Conservation (phyloP, 2,888 invertebrate genomes). For the Aphidius colemani region DNA sequence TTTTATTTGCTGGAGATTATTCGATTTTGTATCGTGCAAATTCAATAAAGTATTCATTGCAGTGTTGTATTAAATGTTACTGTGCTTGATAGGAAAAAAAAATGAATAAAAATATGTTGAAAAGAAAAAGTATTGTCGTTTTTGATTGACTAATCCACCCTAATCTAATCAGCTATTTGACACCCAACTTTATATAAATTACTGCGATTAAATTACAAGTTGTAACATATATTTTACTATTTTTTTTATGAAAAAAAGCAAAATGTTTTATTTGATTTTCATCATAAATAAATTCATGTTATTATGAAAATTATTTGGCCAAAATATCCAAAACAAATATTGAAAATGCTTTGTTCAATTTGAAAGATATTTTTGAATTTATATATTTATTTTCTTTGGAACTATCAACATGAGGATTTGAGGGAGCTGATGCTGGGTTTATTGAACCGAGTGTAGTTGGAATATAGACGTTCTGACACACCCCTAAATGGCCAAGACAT, state of each 20-base stretch:
- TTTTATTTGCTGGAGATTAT: conserved; percentile 48
- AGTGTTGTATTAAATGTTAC: conserved; percentile 29
- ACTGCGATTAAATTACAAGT: background rate
- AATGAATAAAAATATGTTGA: conserved; percentile 11
- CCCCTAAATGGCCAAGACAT: background rate
- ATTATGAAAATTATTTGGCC: too few relatives aligned
- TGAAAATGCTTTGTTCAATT: too few relatives aligned
- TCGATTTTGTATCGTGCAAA: conserved; percentile 58
- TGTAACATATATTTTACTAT: too few relatives aligned
- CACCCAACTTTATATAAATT: background rate
- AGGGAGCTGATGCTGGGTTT: background rate
- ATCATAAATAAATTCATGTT: too few relatives aligned
- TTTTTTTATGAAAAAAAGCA: too few relatives aligned
- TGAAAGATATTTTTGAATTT: too few relatives aligned
- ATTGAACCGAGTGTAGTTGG: conserved; percentile 4
- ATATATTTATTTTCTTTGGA: background rate
- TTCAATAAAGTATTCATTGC: conserved; percentile 55
- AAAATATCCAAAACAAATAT: too few relatives aligned
- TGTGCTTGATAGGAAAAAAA: conserved; percentile 6
- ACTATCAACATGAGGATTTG: too few relatives aligned
- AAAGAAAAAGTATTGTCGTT: conserved; percentile 52
- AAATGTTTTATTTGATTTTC: too few relatives aligned
- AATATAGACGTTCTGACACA: conserved; percentile 24
- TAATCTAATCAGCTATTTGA: conserved; percentile 54
- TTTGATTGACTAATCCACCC: conserved; percentile 60